Evolutionary conservation across 2,113 vertebrate genomes (phyloP).

Genomic region (Ammodramus savannarum): DNA sequence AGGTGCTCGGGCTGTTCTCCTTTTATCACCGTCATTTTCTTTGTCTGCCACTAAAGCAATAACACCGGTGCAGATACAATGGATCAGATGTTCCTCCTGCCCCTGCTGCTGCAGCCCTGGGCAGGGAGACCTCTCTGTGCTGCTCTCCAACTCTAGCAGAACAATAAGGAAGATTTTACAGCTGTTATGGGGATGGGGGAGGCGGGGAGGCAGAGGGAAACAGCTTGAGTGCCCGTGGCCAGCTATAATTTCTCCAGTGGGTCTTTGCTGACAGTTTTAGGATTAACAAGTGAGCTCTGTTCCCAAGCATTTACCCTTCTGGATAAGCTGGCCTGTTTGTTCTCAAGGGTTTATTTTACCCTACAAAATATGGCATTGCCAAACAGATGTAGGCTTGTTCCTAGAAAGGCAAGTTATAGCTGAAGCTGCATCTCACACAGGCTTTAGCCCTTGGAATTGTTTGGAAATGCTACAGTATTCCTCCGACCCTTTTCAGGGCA

Average conservation of each 20-base stretch:
- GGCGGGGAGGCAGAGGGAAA: neutral
- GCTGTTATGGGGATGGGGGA: constrained; percentile 43
- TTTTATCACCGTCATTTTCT: constrained; percentile 7
- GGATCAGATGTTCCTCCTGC: constrained; percentile 26
- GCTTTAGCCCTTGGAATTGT: constrained; percentile 52
- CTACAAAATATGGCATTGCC: constrained; percentile 70
- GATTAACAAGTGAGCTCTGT: constrained; percentile 66
- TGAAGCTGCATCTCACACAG: constrained; percentile 33
- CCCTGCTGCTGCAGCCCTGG: neutral
- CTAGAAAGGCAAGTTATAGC: constrained; percentile 68
- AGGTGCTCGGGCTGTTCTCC: neutral
- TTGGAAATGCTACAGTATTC: constrained; percentile 50
- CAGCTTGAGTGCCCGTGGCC: constrained; percentile 58
- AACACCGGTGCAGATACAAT: constrained; percentile 6
- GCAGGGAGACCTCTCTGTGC: neutral
- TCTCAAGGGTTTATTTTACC: constrained; percentile 74
- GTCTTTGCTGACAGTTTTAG: constrained; percentile 53
- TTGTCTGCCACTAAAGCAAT: constrained; percentile 19
- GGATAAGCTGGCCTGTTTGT: constrained; percentile 66
- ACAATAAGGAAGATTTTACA: constrained; percentile 64
- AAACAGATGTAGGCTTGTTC: constrained; percentile 76
- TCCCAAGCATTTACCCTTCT: constrained; percentile 52
- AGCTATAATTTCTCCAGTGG: constrained; percentile 64
- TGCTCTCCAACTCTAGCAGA: neutral
- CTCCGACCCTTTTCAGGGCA: constrained; percentile 56